Percentiles rank a stretch among this genome's conserved stretches.
phyloP scores from a whole-genome alignment of 2,888 invertebrate species.

The Drosophila picticornis region DNA sequence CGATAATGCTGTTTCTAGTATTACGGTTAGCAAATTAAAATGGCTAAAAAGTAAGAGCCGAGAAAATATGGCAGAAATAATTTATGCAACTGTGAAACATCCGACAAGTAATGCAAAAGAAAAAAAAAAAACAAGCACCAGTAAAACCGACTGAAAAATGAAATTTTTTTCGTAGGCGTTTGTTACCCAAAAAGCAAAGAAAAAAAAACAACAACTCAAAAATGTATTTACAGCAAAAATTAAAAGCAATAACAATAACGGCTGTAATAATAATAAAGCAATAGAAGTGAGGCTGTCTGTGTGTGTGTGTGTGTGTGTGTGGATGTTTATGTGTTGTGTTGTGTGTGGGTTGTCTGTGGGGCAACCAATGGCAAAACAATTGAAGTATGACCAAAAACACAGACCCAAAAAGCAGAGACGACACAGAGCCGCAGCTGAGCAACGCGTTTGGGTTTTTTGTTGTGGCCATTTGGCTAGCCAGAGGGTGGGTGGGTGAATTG shows the following conservation, averaged over 20 bases:
- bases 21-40: slow-evolving; percentile 49
- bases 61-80: slow-evolving; percentile 51
- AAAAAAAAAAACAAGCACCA: not conserved
- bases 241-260: slow-evolving; percentile 58
- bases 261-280: slow-evolving; percentile 35
- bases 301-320: slow-evolving; percentile 24
- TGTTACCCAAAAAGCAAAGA: slow-evolving; percentile 37
- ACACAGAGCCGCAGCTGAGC: slow-evolving; percentile 23
- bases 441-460: slow-evolving; percentile 27
- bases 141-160: slow-evolving; percentile 47
- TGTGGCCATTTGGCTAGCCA: slow-evolving; percentile 45
- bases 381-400: slow-evolving; percentile 72
- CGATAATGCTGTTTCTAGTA: slow-evolving; percentile 13
- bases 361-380: slow-evolving; percentile 70
- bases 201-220: slow-evolving; percentile 34
- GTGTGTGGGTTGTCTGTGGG: slow-evolving; percentile 51
- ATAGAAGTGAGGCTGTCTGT: slow-evolving; percentile 15
- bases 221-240: slow-evolving; percentile 74
- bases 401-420: slow-evolving; percentile 15
- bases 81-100: slow-evolving; percentile 72
- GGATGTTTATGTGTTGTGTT: slow-evolving; percentile 20
- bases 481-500: slow-evolving; percentile 34
- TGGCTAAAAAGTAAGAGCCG: slow-evolving; percentile 37
- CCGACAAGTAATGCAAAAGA: slow-evolving; percentile 25
- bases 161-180: slow-evolving; percentile 66